These are phyloP conservation scores for Enteromius anoplus DNA, from an alignment of 2,797 vertebrate species.

Conservation along the genomic window DNA sequence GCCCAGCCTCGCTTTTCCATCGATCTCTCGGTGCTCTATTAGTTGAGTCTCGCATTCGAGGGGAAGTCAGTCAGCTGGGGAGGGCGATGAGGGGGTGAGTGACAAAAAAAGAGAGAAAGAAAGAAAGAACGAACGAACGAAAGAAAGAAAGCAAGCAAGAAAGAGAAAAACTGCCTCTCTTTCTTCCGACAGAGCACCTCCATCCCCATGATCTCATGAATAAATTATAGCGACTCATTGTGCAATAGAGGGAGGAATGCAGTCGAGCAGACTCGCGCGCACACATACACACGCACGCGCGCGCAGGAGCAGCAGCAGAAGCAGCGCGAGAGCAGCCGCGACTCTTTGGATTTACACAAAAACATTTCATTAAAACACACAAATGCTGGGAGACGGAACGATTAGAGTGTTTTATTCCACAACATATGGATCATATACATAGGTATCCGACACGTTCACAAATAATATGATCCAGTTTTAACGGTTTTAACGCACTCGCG, in stretches of 20 bases:
- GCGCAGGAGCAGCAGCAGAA: slow-evolving; percentile 25
- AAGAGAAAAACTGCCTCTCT: slow-evolving; percentile 67
- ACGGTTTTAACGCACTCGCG: slow-evolving; percentile 6
- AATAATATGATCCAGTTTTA: slow-evolving; percentile 30
- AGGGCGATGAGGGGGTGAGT: slow-evolving; percentile 61
- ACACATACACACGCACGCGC: slow-evolving; percentile 7
- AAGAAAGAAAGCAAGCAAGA: slow-evolving; percentile 55
- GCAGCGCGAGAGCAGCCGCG: slow-evolving; percentile 8
- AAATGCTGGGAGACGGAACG: not conserved
- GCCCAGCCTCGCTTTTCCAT: slow-evolving; percentile 11
- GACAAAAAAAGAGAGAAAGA: slow-evolving; percentile 35
- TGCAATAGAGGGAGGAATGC: slow-evolving; percentile 76
- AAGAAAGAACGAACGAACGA: not conserved
- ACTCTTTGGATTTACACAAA: slow-evolving; percentile 48
- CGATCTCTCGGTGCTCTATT: slow-evolving; percentile 53
- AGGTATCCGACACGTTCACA: not conserved
- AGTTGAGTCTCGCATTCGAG: slow-evolving; percentile 57
- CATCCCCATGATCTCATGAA: slow-evolving; percentile 80
- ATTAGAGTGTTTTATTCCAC: not conserved
- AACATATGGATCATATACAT: not conserved
- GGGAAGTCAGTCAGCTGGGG: slow-evolving; percentile 62
- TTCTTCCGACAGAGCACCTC: slow-evolving; percentile 73
- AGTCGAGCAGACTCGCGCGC: slow-evolving; percentile 56
- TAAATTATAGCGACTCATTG: slow-evolving; percentile 79
- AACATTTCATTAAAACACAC: slow-evolving; percentile 28